Base-by-base conservation (phyloP, 1,140 invertebrate genomes). In the Metopolophium dirhodum region DNA sequence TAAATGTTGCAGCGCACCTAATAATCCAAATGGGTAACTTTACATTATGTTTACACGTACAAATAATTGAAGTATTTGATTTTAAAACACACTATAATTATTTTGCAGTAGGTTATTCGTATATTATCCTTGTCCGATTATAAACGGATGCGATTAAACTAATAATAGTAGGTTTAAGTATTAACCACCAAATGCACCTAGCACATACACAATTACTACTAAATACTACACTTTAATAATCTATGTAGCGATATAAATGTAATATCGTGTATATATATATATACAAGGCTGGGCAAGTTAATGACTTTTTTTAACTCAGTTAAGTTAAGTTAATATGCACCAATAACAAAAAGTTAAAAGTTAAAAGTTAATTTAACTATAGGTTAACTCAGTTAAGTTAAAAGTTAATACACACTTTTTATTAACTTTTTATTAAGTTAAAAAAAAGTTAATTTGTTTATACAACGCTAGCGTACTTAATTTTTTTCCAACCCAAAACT, bases 81-180 rank as follows among this genome's bases (percentile, higher is more conserved):
- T 77, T 77, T n/a, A 77, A 77, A 77, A 77, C 18, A 77, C 61
- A n/a, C 61, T 68, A 35, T 77, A 77, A 77, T 77, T 77, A 77
- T 77, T 77, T 77, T 77, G 14, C 3, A 77, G 11, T n/a, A n/a
- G n/a, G 30, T 77, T 77, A 77, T 77, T 77, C 61, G 61, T n/a
- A 77, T 77, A 77, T 77, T 77, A n/a, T n/a, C 61, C n/a, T 77
- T 77, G 30, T n/a, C 14, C 61, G 61, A 77, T 77, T 77, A 77
- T 77, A 77, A 77, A 35, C n/a, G n/a, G 18, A 77, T n/a, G 61
- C 14, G n/a, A 77, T 77, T 77, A 77, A 77, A 77, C 61, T 77
- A 77, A 77, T 77, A 77, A 77, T 77, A 35, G 61, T 77, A 77
- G 30, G 30, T n/a, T 77, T 77, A 77, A 77, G 61, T 77, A 77